These are phyloP conservation scores for Halocaridina rubra DNA, from an alignment of 2,888 invertebrate genomes.

Conservation along the genomic window DNA sequence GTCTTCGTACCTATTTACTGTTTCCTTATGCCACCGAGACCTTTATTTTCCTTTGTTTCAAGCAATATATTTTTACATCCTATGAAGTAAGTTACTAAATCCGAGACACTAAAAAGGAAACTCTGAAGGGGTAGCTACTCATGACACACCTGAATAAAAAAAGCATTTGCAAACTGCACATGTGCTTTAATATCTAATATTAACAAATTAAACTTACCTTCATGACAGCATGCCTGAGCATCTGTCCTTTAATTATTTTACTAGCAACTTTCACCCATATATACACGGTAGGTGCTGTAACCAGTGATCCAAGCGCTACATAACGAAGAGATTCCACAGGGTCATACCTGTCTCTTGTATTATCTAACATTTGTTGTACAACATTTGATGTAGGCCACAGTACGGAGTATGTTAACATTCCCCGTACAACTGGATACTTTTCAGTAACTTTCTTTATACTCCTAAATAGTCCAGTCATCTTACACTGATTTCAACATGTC, in stretches of 20 bases:
- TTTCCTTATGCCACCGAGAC: no score
- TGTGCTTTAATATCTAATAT: no score
- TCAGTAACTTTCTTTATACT: conserved; percentile 18
- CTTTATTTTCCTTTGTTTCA: no score
- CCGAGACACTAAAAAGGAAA: no score
- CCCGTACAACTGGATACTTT: conserved; percentile 67
- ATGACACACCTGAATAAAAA: no score
- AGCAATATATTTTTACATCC: no score
- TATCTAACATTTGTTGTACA: conserved; percentile 57
- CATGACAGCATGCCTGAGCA: conserved; percentile 52
- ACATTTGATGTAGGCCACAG: conserved; percentile 77
- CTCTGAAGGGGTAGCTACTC: no score
- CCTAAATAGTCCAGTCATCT: conserved; percentile 14
- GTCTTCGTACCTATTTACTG: no score
- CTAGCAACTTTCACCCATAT: conserved; percentile 83
- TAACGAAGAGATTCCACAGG: conserved; percentile 68
- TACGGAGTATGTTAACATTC: conserved; percentile 79
- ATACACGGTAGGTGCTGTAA: conserved; percentile 84
- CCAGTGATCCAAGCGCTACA: conserved; percentile 82
- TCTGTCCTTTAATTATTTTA: conserved; percentile 64
- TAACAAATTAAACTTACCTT: no score
- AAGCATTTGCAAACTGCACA: no score
- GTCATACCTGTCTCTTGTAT: conserved; percentile 46
- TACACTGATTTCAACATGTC: no score
- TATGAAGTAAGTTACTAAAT: no score